Evolutionary conservation across 1,140 invertebrate genomes (phyloP).

Genomic region (Anoplophora glabripennis): DNA sequence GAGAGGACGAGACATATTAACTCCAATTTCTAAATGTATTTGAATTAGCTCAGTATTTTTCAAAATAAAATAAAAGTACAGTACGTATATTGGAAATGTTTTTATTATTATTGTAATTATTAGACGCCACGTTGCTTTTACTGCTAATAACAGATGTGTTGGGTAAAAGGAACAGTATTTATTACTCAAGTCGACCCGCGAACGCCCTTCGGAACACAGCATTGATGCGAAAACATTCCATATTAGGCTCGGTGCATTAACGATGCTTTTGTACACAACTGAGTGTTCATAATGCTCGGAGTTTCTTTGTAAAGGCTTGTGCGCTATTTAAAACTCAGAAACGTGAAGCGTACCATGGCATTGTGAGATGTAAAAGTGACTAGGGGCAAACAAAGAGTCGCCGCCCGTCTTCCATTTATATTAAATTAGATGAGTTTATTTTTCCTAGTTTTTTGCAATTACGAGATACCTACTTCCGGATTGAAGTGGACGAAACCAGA

Average conservation of each 20-base stretch:
- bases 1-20: no score
- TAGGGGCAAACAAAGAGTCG: not conserved
- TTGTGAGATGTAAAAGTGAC: slow-evolving; percentile 4
- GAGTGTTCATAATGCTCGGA: slow-evolving; percentile 22
- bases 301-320: slow-evolving; percentile 18
- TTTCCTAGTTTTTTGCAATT: no score
- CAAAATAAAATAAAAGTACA: no score
- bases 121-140: no score
- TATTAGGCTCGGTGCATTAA: slow-evolving; percentile 23
- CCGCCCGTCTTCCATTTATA: not conserved
- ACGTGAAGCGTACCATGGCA: slow-evolving; percentile 18
- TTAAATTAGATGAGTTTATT: not conserved
- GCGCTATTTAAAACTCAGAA: slow-evolving; percentile 28
- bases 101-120: no score
- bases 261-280: slow-evolving; percentile 22
- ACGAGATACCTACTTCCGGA: no score
- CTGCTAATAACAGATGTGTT: no score
- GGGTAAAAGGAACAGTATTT: no score
- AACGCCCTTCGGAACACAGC: not conserved
- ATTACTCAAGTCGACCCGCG: not conserved
- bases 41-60: no score
- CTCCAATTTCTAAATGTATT: no score
- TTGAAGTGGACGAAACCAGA: no score
- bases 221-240: slow-evolving; percentile 17
- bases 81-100: no score